phyloP scores from a whole-genome alignment of 2,797 vertebrate species.

The Dendrocincla fuliginosa region DNA sequence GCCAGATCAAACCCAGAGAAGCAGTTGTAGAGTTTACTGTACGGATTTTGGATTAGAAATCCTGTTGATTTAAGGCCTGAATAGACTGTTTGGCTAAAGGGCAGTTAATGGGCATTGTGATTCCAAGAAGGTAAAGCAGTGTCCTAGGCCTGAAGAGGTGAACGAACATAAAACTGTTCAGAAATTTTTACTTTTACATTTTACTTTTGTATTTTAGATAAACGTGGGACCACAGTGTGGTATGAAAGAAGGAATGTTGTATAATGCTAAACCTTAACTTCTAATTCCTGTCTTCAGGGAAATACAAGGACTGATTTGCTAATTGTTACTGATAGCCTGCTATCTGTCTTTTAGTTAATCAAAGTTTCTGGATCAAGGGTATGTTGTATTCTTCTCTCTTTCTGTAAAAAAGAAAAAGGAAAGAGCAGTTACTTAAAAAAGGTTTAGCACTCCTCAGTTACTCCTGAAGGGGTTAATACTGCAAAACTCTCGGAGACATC shows the following conservation, averaged over 20 bases:
- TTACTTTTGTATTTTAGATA: background rate
- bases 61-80: constrained; percentile 35
- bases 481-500: constrained; percentile 80
- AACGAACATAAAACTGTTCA: background rate
- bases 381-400: background rate
- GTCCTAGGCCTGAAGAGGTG: background rate
- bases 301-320: background rate
- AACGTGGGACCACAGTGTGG: background rate
- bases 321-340: background rate
- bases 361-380: background rate
- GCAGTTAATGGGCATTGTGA: background rate
- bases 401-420: background rate
- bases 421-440: background rate
- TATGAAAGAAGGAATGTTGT: background rate
- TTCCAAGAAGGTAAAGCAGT: background rate
- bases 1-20: constrained; percentile 13
- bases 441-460: background rate
- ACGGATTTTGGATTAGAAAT: background rate
- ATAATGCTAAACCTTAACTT: background rate
- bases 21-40: background rate
- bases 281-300: background rate
- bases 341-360: background rate
- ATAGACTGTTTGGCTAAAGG: background rate
- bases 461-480: constrained; percentile 77
- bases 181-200: background rate